phyloP scores from a whole-genome alignment of 1,140 invertebrate species.

The Cyclargus thomasi region DNA sequence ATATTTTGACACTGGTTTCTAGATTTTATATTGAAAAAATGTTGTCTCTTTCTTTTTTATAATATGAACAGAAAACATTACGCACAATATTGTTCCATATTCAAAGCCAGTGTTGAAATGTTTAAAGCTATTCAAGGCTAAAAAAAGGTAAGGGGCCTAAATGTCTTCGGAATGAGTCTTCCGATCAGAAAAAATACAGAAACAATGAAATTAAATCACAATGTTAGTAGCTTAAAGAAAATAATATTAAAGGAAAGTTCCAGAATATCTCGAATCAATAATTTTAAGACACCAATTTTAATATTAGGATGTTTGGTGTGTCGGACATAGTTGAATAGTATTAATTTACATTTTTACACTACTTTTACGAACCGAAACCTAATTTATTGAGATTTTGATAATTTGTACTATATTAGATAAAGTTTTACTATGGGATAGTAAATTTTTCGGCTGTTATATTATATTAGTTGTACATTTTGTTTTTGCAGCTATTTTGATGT shows the following conservation, averaged over 20 bases:
- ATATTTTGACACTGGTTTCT: neutral
- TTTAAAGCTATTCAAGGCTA: neutral
- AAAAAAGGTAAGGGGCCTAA: neutral
- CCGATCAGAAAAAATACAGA: no score
- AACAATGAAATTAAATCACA: neutral
- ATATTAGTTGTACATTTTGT: constrained; percentile 66
- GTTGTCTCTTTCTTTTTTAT: neutral
- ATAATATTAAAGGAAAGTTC: neutral
- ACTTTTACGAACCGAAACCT: constrained; percentile 22
- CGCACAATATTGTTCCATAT: constrained; percentile 3
- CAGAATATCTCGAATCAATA: constrained; percentile 14
- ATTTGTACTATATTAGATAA: constrained; percentile 48
- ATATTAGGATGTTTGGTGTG: constrained; percentile 9
- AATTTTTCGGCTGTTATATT: constrained; percentile 67
- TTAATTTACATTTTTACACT: constrained; percentile 20
- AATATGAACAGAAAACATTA: neutral
- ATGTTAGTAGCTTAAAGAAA: neutral
- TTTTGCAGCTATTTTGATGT: constrained; percentile 42
- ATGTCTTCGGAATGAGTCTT: neutral
- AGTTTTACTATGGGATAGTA: constrained; percentile 68
- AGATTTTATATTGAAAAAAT: neutral
- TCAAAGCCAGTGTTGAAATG: neutral
- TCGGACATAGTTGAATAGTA: constrained; percentile 12
- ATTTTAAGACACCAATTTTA: constrained; percentile 14
- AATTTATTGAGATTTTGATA: constrained; percentile 24